Evolutionary conservation across 2,113 vertebrate genomes (phyloP).

Genomic region (Oceanites oceanicus): DNA sequence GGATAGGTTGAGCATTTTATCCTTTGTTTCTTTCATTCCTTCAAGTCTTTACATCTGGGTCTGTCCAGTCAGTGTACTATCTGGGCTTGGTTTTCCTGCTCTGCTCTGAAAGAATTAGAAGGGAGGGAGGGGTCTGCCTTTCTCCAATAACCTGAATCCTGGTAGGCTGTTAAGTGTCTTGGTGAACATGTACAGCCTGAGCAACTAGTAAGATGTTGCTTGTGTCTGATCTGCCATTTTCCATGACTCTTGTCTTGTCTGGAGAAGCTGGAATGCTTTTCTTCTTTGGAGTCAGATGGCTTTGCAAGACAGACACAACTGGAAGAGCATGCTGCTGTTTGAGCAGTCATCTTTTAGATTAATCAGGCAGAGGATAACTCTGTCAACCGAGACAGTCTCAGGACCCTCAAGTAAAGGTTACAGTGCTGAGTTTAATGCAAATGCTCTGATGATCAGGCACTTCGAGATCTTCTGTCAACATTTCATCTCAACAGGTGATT

Average conservation of each 20-base stretch:
- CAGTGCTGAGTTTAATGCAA: background rate
- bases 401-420: background rate
- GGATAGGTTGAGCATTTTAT: background rate
- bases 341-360: background rate
- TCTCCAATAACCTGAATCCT: background rate
- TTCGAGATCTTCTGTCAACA: background rate
- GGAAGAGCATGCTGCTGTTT: background rate
- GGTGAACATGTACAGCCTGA: background rate
- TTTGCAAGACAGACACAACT: background rate
- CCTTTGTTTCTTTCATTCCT: background rate
- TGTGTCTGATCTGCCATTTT: background rate
- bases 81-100: background rate
- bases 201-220: background rate
- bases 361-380: background rate
- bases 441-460: background rate
- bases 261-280: background rate
- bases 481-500: background rate
- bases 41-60: background rate
- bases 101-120: background rate
- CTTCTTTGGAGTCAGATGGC: background rate
- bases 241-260: background rate
- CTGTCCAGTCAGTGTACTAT: background rate
- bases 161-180: background rate
- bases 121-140: background rate
- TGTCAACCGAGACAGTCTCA: background rate